These are phyloP conservation scores for Eucera pruinosa DNA, from an alignment of 2,888 invertebrate species.

Conservation along the genomic window DNA sequence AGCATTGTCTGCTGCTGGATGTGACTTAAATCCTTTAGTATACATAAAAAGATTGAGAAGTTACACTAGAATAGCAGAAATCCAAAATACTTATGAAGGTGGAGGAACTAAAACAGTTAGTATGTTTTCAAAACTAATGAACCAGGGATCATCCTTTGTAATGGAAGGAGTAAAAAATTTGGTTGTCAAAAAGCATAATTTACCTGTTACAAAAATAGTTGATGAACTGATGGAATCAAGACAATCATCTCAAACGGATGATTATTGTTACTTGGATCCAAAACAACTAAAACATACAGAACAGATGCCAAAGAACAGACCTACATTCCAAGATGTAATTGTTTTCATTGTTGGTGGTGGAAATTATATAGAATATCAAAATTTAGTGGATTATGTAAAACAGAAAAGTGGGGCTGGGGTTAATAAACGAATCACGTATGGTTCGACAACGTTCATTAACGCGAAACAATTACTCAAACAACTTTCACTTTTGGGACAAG, in stretches of 20 bases:
- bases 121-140: slow-evolving; percentile 99
- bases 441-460: slow-evolving; percentile 96
- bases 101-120: slow-evolving; percentile 97
- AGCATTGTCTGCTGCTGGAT: slow-evolving; percentile 92
- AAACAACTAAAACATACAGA: slow-evolving; percentile 93
- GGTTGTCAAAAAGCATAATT: slow-evolving; percentile 98
- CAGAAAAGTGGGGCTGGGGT: slow-evolving; percentile 90
- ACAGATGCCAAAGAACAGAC: slow-evolving; percentile 87
- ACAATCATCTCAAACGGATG: slow-evolving; percentile 91
- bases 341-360: slow-evolving; percentile 97
- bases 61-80: slow-evolving; percentile 90
- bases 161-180: slow-evolving; percentile 99
- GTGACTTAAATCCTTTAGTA: slow-evolving; percentile 93
- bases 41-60: slow-evolving; percentile 97
- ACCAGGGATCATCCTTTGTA: slow-evolving; percentile 98
- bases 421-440: slow-evolving; percentile 95
- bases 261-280: slow-evolving; percentile 97
- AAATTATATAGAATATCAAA: slow-evolving; percentile 99
- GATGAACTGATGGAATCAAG: slow-evolving; percentile 95
- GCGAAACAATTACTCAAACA: slow-evolving; percentile 98
- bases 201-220: slow-evolving; percentile 96
- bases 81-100: slow-evolving; percentile 94
- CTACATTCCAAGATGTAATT: slow-evolving; percentile 93
- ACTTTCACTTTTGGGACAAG: slow-evolving; percentile 91
- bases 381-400: slow-evolving; percentile 97